These are phyloP conservation scores for Gopherus evgoodei DNA, from an alignment of 2,113 vertebrate genomes.

Conservation along the genomic window DNA sequence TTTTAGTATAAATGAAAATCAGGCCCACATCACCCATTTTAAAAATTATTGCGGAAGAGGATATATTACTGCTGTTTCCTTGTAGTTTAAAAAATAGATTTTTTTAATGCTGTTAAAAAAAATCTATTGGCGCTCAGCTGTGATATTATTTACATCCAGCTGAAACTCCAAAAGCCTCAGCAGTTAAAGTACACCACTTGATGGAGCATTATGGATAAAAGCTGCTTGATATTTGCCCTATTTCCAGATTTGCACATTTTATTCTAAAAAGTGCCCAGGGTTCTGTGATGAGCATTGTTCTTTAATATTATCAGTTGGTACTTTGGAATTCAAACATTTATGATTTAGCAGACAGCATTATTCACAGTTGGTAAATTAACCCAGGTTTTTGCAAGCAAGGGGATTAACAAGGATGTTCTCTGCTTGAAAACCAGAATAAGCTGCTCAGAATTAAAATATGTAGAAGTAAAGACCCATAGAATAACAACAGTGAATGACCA, in stretches of 20 bases:
- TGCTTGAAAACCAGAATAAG: background rate
- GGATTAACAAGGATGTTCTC: background rate
- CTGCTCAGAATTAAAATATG: background rate
- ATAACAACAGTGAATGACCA: background rate
- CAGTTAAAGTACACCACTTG: background rate
- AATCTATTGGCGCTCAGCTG: constrained; percentile 35
- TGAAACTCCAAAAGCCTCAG: background rate
- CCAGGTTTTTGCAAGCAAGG: background rate
- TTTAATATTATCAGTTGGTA: background rate
- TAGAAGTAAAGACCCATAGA: background rate
- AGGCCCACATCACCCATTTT: background rate
- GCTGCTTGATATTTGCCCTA: constrained; percentile 58
- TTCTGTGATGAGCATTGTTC: background rate
- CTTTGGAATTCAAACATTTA: background rate
- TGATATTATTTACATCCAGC: constrained; percentile 31
- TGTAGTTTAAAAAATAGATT: constrained; percentile 9
- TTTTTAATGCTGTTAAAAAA: constrained; percentile 29
- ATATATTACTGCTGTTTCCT: background rate
- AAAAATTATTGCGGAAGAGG: constrained; percentile 28
- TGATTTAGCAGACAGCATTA: background rate
- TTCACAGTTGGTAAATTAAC: background rate
- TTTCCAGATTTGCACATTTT: constrained; percentile 13
- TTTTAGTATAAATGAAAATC: background rate
- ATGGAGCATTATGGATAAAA: constrained; percentile 23
- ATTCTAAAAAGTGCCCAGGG: constrained; percentile 13